These are phyloP conservation scores for Synodontis membranacea DNA, from an alignment of 2,113 vertebrate genomes.

Conservation along the genomic window DNA sequence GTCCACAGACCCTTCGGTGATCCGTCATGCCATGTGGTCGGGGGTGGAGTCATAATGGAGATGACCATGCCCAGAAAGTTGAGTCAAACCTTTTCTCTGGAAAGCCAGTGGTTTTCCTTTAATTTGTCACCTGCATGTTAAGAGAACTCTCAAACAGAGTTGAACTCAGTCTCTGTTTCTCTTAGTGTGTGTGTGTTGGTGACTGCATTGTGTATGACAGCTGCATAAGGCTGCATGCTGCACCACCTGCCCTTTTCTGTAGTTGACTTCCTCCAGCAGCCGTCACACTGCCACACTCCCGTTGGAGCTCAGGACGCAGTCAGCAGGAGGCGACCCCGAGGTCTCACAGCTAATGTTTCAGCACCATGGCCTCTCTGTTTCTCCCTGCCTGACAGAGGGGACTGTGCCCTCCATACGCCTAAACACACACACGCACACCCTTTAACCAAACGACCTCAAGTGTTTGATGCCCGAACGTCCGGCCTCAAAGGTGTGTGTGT, in stretches of 20 bases:
- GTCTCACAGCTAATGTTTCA: slow-evolving; percentile 48
- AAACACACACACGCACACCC: slow-evolving; percentile 38
- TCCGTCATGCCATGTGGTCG: not conserved
- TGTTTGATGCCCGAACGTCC: slow-evolving; percentile 13
- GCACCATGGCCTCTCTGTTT: slow-evolving; percentile 44
- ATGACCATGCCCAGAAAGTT: not conserved
- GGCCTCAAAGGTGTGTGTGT: slow-evolving; percentile 14
- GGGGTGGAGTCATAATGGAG: not conserved
- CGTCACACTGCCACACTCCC: slow-evolving; percentile 11
- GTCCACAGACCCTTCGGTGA: not conserved
- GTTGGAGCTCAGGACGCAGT: slow-evolving; percentile 23
- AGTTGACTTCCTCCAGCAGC: slow-evolving; percentile 33
- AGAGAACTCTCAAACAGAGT: not conserved
- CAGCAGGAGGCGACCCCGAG: slow-evolving; percentile 37
- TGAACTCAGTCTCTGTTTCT: slow-evolving; percentile 34
- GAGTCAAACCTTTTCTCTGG: not conserved
- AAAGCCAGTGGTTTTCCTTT: not conserved
- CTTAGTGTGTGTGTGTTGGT: not conserved
- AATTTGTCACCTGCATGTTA: not conserved
- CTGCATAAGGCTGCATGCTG: slow-evolving; percentile 45
- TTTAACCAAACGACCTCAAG: slow-evolving; percentile 14
- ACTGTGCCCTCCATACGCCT: slow-evolving; percentile 6
- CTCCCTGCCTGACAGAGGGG: slow-evolving; percentile 44
- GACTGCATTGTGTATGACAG: slow-evolving; percentile 45
- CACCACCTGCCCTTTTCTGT: slow-evolving; percentile 46